Percentiles rank a stretch among this genome's conserved stretches.
These are phyloP conservation scores for Synergus japonicus DNA, from an alignment of 2,888 invertebrate species.

Conservation along the genomic window DNA sequence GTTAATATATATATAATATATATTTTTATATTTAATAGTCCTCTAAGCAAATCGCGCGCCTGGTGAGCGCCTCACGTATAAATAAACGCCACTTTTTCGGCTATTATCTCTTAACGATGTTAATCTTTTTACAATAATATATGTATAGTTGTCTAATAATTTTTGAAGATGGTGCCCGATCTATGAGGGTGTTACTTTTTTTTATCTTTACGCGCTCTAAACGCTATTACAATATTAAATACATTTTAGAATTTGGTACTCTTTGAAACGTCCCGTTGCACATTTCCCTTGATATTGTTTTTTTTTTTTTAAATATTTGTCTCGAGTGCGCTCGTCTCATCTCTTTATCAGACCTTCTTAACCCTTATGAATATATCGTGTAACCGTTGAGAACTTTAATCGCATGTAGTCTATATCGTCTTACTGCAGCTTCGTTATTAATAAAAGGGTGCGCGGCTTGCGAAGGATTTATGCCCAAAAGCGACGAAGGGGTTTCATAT, in stretches of 20 bases:
- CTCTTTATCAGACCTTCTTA: constrained; percentile 44
- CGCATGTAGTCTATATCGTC: constrained; percentile 25
- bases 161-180: constrained; percentile 70
- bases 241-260: constrained; percentile 77
- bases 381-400: constrained; percentile 33
- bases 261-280: constrained; percentile 66
- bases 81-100: constrained; percentile 54
- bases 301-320: constrained; percentile 54
- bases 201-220: constrained; percentile 63
- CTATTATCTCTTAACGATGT: constrained; percentile 55
- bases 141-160: constrained; percentile 64
- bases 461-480: constrained; percentile 4
- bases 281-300: constrained; percentile 56
- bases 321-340: constrained; percentile 49
- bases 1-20: constrained; percentile 30
- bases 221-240: constrained; percentile 70
- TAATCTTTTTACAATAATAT: constrained; percentile 54
- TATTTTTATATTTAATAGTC: constrained; percentile 36
- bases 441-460: constrained; percentile 35
- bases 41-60: constrained; percentile 42
- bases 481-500: neutral
- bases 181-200: constrained; percentile 64
- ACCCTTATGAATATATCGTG: constrained; percentile 23
- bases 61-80: constrained; percentile 55
- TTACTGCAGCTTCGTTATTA: constrained; percentile 24